A percentile compares a stretch with the other conserved stretches of the same genome.
phyloP scores from a whole-genome alignment of 2,113 vertebrate genomes.

The Zeus faber region DNA sequence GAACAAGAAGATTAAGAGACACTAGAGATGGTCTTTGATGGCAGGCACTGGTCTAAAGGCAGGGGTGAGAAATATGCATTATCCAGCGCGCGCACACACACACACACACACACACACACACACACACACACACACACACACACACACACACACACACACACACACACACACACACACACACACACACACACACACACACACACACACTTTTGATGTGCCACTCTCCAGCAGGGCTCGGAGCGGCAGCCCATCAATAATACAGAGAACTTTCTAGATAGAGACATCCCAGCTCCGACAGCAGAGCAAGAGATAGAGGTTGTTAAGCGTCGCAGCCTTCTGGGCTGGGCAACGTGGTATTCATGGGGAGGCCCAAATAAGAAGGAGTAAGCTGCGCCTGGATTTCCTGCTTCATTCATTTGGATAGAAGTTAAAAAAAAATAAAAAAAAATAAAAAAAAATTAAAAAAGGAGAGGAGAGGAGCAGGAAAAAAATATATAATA shows the following conservation, averaged over 20 bases:
- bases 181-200: not conserved
- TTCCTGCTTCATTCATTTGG: not conserved
- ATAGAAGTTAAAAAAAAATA: not conserved
- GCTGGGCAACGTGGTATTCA: not conserved
- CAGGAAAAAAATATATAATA: not conserved
- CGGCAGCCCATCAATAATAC: conserved; percentile 47
- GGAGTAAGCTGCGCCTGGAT: not conserved
- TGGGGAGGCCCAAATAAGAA: not conserved
- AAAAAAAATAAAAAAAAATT: not conserved
- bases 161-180: not conserved
- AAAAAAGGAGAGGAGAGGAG: not conserved
- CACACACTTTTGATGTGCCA: conserved; percentile 26
- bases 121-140: conserved; percentile 2
- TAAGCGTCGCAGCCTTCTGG: conserved; percentile 27
- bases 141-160: conserved; percentile 12
- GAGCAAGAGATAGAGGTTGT: conserved; percentile 22
- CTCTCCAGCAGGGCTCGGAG: conserved; percentile 27
- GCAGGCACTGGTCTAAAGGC: not conserved
- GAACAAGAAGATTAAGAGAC: conserved; percentile 3
- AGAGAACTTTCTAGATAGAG: conserved; percentile 40
- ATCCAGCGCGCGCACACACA: not conserved
- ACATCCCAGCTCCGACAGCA: conserved; percentile 39
- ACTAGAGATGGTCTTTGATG: conserved; percentile 23
- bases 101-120: conserved; percentile 2
- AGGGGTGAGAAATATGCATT: not conserved